Percentiles rank a stretch among this genome's conserved stretches.
Evolutionary conservation across 1,140 invertebrate species (phyloP).

Genomic region (Prorops nasuta): DNA sequence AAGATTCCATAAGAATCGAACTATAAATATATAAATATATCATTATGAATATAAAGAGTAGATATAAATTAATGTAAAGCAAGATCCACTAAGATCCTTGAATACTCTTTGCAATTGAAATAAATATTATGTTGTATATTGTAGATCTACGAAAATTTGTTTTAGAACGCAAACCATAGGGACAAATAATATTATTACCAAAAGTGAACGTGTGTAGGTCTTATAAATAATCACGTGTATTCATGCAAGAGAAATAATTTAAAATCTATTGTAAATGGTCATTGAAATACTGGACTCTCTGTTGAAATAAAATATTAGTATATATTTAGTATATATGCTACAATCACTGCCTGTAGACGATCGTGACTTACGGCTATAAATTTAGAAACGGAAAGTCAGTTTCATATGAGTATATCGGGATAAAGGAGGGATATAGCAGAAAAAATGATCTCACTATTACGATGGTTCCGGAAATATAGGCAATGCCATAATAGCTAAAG

Average conservation of each 20-base stretch:
- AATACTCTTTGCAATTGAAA: constrained; percentile 14
- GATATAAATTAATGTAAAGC: constrained; percentile 15
- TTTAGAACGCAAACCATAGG: constrained; percentile 14
- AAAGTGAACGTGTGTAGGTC: constrained; percentile 11
- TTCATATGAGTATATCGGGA: too few relatives aligned
- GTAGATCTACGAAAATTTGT: constrained; percentile 15
- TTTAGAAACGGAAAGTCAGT: too few relatives aligned
- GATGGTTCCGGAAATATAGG: too few relatives aligned
- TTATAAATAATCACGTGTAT: constrained; percentile 21
- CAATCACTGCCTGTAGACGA: constrained; percentile 35
- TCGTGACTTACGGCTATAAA: too few relatives aligned
- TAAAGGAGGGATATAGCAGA: too few relatives aligned
- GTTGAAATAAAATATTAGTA: constrained; percentile 12
- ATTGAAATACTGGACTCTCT: constrained; percentile 11
- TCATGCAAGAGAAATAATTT: constrained; percentile 20
- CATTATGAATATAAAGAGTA: constrained; percentile 10
- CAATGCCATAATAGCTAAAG: background rate
- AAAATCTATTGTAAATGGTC: too few relatives aligned
- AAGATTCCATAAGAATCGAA: constrained; percentile 7
- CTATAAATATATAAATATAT: constrained; percentile 7
- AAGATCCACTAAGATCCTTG: constrained; percentile 14
- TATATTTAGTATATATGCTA: constrained; percentile 22
- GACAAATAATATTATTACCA: constrained; percentile 10
- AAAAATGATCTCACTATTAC: too few relatives aligned
- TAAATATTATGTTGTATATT: constrained; percentile 16